Percentiles rank a stretch among this genome's conserved stretches.
These are phyloP conservation scores for Sitta europaea DNA, from an alignment of 2,113 vertebrate species.

Conservation along the genomic window DNA sequence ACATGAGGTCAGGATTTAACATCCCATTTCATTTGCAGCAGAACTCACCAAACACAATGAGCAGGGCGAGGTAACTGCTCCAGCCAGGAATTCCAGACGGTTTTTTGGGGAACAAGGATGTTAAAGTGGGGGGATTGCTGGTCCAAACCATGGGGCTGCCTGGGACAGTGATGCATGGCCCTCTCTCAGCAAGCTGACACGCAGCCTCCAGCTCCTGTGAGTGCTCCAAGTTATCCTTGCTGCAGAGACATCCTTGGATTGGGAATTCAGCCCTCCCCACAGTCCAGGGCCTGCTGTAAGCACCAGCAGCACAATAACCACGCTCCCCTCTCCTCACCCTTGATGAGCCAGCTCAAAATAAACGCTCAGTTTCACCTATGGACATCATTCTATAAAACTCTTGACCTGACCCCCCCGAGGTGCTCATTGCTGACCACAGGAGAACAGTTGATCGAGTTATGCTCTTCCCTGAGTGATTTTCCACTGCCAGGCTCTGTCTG, in stretches of 20 bases:
- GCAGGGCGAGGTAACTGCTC: background rate
- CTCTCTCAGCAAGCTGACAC: background rate
- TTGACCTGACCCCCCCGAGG: background rate
- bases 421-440: fast-evolving
- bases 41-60: background rate
- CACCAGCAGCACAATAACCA: background rate
- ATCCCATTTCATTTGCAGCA: background rate
- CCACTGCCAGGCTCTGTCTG: background rate
- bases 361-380: background rate
- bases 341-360: background rate
- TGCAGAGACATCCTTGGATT: background rate
- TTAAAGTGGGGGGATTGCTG: background rate
- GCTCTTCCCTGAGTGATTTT: background rate
- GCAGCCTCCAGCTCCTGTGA: background rate
- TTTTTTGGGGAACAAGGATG: background rate
- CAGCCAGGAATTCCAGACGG: background rate
- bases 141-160: background rate
- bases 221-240: background rate
- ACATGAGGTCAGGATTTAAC: fast-evolving
- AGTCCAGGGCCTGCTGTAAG: background rate
- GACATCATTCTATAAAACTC: background rate
- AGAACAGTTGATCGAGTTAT: background rate
- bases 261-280: background rate
- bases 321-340: background rate
- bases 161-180: background rate